A percentile compares a stretch with the other conserved stretches of the same genome.
These are phyloP conservation scores for Oreonectes daqikongensis DNA, from an alignment of 2,797 vertebrate species.

Conservation along the genomic window DNA sequence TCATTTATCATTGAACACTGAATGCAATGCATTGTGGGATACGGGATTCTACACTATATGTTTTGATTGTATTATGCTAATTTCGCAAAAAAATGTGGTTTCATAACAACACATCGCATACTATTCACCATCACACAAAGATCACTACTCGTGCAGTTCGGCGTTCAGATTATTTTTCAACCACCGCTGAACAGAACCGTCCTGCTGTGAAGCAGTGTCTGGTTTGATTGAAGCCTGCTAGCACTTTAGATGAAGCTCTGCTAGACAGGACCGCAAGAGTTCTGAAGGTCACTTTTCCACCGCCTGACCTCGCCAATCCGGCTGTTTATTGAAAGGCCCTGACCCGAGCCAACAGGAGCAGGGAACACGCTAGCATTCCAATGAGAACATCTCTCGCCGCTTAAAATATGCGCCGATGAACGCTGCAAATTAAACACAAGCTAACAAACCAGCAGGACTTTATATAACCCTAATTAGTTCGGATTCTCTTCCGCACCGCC, in stretches of 20 bases:
- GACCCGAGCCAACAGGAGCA: conserved; percentile 60
- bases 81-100: background rate
- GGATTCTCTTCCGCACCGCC: conserved; percentile 66
- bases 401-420: conserved; percentile 70
- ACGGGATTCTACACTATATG: background rate
- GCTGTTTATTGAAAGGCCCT: conserved; percentile 69
- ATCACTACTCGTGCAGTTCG: no score
- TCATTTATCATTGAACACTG: background rate
- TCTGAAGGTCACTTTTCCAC: conserved; percentile 65
- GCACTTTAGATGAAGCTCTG: conserved; percentile 51
- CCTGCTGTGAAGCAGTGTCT: conserved; percentile 32
- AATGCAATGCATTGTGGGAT: conserved; percentile 19
- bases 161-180: no score
- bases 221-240: conserved; percentile 58
- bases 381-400: conserved; percentile 57
- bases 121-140: background rate
- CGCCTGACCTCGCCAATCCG: conserved; percentile 64
- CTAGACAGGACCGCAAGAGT: conserved; percentile 46
- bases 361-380: conserved; percentile 63
- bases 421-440: conserved; percentile 67
- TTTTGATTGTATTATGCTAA: background rate
- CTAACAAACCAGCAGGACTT: conserved; percentile 68
- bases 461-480: conserved; percentile 74
- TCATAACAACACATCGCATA: background rate
- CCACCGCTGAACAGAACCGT: conserved; percentile 12